These are phyloP conservation scores for Eulemur macaco DNA, from an alignment of 2,113 vertebrate species.

Conservation along the genomic window DNA sequence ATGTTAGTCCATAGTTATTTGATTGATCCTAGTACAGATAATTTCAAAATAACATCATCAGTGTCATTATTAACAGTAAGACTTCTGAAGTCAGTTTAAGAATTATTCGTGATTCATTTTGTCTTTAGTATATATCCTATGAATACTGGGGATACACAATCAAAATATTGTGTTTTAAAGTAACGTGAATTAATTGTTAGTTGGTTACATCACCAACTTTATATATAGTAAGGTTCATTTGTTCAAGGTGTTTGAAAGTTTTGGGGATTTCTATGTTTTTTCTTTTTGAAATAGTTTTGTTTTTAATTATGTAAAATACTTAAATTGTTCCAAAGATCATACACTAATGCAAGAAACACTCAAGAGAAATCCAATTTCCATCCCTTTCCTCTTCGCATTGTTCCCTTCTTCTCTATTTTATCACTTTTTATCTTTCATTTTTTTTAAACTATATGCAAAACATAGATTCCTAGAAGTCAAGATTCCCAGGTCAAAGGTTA, in stretches of 20 bases:
- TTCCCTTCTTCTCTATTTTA: not conserved
- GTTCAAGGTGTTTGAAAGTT: not conserved
- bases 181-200: not conserved
- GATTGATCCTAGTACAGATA: not conserved
- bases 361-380: not conserved
- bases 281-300: not conserved
- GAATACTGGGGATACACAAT: not conserved
- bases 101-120: not conserved
- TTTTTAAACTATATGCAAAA: not conserved
- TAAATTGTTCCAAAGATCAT: not conserved
- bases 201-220: not conserved
- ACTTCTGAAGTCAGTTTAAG: not conserved
- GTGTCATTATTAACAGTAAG: not conserved
- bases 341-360: not conserved
- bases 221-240: not conserved
- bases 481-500: not conserved
- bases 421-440: not conserved
- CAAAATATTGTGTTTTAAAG: not conserved
- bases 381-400: not conserved
- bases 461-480: not conserved
- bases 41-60: not conserved
- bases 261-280: not conserved
- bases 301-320: constrained; percentile 7
- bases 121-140: not conserved
- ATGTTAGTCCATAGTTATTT: not conserved